Conservation (phyloP, 1,140 invertebrate genomes). For the Hyles vespertilio region DNA sequence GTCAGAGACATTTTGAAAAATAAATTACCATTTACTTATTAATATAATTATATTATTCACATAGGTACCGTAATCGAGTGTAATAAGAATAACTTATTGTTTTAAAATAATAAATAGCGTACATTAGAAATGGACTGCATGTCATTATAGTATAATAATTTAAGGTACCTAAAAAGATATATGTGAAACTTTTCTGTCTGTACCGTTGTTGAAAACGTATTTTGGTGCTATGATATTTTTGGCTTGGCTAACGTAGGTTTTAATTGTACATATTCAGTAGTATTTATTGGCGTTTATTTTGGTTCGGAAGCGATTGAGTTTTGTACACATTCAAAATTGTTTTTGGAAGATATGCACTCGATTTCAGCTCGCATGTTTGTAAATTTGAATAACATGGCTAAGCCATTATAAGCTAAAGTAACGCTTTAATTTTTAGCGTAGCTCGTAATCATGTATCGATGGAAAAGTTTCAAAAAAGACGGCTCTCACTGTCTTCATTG, state of each 20-base stretch:
- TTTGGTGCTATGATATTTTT: conserved; percentile 72
- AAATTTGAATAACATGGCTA: conserved; percentile 33
- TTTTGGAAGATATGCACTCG: conserved; percentile 4
- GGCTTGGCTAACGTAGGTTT: conserved; percentile 70
- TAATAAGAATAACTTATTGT: conserved; percentile 65
- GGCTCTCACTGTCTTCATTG: conserved; percentile 55
- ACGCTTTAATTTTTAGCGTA: conserved; percentile 59
- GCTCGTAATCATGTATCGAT: conserved; percentile 57
- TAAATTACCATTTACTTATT: conserved; percentile 72
- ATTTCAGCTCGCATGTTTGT: no score
- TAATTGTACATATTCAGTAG: conserved; percentile 65
- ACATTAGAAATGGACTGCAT: conserved; percentile 46
- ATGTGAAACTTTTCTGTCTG: conserved; percentile 69
- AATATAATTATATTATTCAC: conserved; percentile 48
- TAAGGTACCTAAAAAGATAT: conserved; percentile 22
- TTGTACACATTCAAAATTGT: neutral
- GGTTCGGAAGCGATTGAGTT: conserved; percentile 20
- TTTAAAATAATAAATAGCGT: conserved; percentile 56
- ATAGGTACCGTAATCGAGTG: conserved; percentile 58
- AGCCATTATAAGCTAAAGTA: conserved; percentile 52
- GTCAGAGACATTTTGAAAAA: conserved; percentile 71
- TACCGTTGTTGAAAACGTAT: conserved; percentile 52
- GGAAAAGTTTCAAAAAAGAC: conserved; percentile 59
- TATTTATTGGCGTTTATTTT: conserved; percentile 66
- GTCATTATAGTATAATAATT: conserved; percentile 21